A percentile compares a stretch with the other conserved stretches of the same genome.
These are phyloP conservation scores for Papilio machaon DNA, from an alignment of 1,140 invertebrate species.

Conservation along the genomic window DNA sequence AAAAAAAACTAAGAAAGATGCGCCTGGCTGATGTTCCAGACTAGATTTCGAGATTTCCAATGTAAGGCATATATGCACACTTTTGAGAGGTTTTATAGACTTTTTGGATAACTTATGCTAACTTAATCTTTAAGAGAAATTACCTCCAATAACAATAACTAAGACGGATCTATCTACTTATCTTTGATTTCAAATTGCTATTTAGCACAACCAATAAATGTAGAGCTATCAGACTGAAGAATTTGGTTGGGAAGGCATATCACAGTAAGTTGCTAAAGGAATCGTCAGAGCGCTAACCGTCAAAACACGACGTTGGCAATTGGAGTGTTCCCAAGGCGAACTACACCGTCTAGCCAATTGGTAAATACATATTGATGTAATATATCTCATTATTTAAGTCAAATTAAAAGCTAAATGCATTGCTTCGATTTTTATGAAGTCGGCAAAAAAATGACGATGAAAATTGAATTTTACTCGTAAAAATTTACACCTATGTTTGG, in stretches of 20 bases:
- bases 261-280: constrained; percentile 7
- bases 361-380: background rate
- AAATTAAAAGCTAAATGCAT: background rate
- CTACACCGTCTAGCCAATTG: background rate
- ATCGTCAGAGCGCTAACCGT: constrained; percentile 46
- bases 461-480: too few relatives aligned
- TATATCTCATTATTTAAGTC: background rate
- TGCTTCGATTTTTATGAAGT: too few relatives aligned
- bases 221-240: background rate
- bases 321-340: constrained; percentile 14
- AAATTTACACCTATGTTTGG: background rate
- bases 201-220: background rate
- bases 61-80: too few relatives aligned
- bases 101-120: background rate
- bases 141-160: background rate
- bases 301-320: constrained; percentile 40
- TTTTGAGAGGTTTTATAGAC: too few relatives aligned
- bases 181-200: background rate
- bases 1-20: too few relatives aligned
- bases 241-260: constrained; percentile 13
- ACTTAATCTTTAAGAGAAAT: background rate
- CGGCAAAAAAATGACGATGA: too few relatives aligned
- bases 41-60: too few relatives aligned
- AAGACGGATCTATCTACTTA: background rate
- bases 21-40: too few relatives aligned